phyloP scores from a whole-genome alignment of 1,140 invertebrate genomes.

The Microvelia longipes region DNA sequence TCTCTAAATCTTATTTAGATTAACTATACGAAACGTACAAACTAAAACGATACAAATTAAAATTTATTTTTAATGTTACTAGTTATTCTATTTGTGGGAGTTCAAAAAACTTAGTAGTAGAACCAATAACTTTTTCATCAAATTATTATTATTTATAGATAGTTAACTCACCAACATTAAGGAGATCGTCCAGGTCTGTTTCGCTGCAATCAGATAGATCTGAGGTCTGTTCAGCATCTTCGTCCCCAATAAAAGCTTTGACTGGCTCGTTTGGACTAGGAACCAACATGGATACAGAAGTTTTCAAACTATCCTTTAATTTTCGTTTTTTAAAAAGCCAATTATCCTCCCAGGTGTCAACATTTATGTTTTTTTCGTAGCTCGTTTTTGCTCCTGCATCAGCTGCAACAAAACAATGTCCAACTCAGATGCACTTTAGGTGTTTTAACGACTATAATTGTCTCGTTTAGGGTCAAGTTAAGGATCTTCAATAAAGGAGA shows the following conservation, averaged over 20 bases:
- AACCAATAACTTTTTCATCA: no score
- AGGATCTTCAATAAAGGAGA: no score
- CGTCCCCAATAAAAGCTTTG: conserved; percentile 1
- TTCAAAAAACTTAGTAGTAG: no score
- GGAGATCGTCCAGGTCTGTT: background rate
- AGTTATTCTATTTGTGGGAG: no score
- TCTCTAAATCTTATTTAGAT: no score
- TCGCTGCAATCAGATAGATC: conserved; percentile 5
- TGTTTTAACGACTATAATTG: no score
- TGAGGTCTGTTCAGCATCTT: conserved; percentile 2
- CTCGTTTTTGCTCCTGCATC: background rate
- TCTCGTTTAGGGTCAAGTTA: no score
- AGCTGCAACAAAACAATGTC: background rate
- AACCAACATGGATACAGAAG: conserved; percentile 4
- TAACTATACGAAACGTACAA: no score
- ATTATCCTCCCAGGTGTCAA: conserved; percentile 3
- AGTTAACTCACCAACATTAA: background rate
- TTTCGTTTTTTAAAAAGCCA: conserved; percentile 4
- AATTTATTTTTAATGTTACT: no score
- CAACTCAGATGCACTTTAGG: no score
- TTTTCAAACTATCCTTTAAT: background rate
- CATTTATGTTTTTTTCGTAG: background rate
- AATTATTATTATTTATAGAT: no score
- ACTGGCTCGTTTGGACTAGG: background rate
- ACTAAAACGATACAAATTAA: no score